Evolutionary conservation across 2,888 invertebrate genomes (phyloP).

Genomic region (Troides oblongomaculatus): DNA sequence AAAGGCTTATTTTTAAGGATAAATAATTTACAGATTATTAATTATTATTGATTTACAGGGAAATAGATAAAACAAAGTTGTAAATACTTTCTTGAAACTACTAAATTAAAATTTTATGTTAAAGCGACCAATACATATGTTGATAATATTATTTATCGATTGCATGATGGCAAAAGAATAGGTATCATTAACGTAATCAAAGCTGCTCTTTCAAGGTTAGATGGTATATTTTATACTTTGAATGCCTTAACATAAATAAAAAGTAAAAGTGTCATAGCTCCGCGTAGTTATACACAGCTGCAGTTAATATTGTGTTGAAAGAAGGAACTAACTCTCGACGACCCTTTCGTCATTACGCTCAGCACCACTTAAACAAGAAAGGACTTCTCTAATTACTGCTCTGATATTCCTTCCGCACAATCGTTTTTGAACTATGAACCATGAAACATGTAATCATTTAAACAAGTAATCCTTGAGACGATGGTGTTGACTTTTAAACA

Average conservation of each 20-base stretch:
- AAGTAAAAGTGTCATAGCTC: conserved; percentile 7
- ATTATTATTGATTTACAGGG: too few species aligned
- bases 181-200: too few species aligned
- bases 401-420: conserved; percentile 27
- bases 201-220: too few species aligned
- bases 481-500: conserved; percentile 15
- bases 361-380: conserved; percentile 29
- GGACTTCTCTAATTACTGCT: conserved; percentile 30
- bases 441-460: conserved; percentile 19
- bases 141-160: too few species aligned
- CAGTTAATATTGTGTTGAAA: conserved; percentile 27
- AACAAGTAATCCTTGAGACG: conserved; percentile 15
- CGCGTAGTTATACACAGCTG: conserved; percentile 12
- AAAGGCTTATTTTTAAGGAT: too few species aligned
- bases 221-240: not conserved
- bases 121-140: too few species aligned
- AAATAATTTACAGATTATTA: too few species aligned
- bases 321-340: conserved; percentile 26
- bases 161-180: too few species aligned
- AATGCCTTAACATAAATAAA: not conserved
- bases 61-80: too few species aligned
- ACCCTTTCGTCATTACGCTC: conserved; percentile 31
- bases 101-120: too few species aligned
- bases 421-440: conserved; percentile 22
- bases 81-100: too few species aligned